phyloP scores from a whole-genome alignment of 2,113 vertebrate genomes.

The Platycercus adscitus region DNA sequence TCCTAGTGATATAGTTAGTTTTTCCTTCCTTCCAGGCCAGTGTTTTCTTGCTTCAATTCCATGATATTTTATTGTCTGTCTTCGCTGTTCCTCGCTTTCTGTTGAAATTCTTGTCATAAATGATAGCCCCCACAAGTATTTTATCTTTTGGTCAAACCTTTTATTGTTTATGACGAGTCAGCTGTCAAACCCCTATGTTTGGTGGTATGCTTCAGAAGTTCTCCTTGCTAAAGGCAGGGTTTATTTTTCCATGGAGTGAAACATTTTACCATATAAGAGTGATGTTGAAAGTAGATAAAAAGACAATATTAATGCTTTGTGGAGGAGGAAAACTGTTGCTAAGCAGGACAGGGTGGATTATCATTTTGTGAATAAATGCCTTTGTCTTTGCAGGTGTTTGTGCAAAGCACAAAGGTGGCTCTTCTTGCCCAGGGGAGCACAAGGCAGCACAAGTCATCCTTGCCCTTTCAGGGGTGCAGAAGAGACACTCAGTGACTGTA shows the following conservation, averaged over 20 bases:
- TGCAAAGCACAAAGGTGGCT: background rate
- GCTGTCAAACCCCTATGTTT: background rate
- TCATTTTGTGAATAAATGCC: background rate
- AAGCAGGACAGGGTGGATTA: background rate
- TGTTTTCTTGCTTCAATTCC: background rate
- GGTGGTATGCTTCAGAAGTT: background rate
- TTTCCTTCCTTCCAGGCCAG: background rate
- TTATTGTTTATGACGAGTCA: background rate
- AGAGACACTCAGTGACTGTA: background rate
- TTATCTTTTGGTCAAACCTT: background rate
- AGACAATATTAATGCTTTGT: background rate
- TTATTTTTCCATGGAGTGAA: constrained; percentile 18
- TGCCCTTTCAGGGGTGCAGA: background rate
- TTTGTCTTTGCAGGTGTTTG: background rate
- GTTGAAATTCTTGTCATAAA: constrained; percentile 1
- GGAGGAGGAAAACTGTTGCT: background rate
- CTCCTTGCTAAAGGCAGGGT: background rate
- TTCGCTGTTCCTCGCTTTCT: background rate
- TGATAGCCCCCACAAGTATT: background rate
- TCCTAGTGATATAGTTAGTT: background rate
- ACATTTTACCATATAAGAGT: background rate
- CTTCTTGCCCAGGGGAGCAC: background rate
- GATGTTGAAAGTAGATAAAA: background rate
- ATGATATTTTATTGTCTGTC: background rate
- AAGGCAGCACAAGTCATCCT: background rate